These are phyloP conservation scores for Capitulum mitella DNA, from an alignment of 2,888 invertebrate genomes.

Conservation along the genomic window DNA sequence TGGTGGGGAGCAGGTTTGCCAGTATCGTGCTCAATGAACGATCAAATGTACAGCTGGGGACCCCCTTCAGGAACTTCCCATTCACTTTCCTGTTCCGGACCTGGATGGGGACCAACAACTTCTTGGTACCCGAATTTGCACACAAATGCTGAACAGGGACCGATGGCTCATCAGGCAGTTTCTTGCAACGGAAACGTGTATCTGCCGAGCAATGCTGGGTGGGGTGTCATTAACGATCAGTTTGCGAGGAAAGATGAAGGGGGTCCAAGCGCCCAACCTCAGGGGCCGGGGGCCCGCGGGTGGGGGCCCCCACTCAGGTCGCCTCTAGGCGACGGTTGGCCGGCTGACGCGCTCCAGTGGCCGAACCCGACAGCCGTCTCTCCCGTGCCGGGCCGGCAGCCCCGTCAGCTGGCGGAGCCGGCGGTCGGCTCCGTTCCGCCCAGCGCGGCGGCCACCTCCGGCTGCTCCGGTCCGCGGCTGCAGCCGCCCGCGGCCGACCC, in stretches of 20 bases:
- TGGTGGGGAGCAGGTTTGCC: not conserved
- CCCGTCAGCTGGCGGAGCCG: not conserved
- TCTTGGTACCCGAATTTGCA: not conserved
- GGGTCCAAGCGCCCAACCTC: not conserved
- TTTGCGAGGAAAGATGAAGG: not conserved
- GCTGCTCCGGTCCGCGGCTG: not conserved
- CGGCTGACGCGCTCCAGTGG: not conserved
- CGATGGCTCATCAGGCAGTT: not conserved
- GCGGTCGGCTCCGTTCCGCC: not conserved
- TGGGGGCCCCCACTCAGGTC: not conserved
- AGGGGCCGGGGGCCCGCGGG: not conserved
- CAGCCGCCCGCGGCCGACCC: not conserved
- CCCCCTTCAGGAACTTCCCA: no score
- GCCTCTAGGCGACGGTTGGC: not conserved
- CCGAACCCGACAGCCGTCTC: not conserved
- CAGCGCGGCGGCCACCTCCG: not conserved
- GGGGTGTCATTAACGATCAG: not conserved
- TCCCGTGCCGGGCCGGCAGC: not conserved
- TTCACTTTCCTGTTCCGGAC: not conserved
- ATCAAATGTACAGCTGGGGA: not conserved
- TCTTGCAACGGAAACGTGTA: not conserved
- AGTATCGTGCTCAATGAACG: not conserved
- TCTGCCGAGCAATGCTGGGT: not conserved
- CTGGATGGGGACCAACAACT: not conserved
- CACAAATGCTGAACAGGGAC: not conserved